Evolutionary conservation across 1,140 invertebrate species (phyloP), one percentile per base, ranked within the genome.

Genomic region (Scylla paramamosain): DNA sequence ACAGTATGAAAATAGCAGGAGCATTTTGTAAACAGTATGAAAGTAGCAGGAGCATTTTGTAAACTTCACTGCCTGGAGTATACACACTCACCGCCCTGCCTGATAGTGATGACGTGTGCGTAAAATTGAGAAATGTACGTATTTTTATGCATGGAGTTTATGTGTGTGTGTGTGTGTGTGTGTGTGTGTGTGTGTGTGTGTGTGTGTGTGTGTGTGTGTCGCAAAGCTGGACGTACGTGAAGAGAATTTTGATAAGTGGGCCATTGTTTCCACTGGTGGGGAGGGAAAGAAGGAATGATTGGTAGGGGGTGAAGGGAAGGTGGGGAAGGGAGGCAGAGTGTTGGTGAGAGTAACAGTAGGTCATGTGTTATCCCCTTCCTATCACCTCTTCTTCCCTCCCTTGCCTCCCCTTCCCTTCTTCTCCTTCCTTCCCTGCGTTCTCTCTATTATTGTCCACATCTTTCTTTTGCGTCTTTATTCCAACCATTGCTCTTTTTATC

Each of bases 211-310:
- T 77, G 67, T 77, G 67, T 77, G 67, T 77, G 20, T 77, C 25
- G 67, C 67, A 77, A 77, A 20, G 67, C 12, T 77, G 67, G 8
- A 77, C 67, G 67, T 77, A 77, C 67, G n/a, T 77, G 67, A 12
- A 77, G 67, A 77, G 67, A 77, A n/a, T 77, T 77, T 77, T 77
- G 67, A 77, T 77, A 77, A 77, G 67, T 77, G 67, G 67, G 67
- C 67, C 67, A 77, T 77, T 77, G 67, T 77, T 77, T 77, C 67
- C 67, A 77, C 12, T 59, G 52, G 10, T 25, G 67, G 20, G 67
- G 59, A 10, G 59, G 59, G 59, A 16, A 10, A 16, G 59, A 25
- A 25, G 59, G 59, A 67, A 10, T 10, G 59, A 25, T 3, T 10
- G 59, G 20, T 3, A 67, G 20, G n/a, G 67, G 8, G 20, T n/a